phyloP scores from a whole-genome alignment of 2,797 vertebrate species.

The Trichosurus vulpecula region DNA sequence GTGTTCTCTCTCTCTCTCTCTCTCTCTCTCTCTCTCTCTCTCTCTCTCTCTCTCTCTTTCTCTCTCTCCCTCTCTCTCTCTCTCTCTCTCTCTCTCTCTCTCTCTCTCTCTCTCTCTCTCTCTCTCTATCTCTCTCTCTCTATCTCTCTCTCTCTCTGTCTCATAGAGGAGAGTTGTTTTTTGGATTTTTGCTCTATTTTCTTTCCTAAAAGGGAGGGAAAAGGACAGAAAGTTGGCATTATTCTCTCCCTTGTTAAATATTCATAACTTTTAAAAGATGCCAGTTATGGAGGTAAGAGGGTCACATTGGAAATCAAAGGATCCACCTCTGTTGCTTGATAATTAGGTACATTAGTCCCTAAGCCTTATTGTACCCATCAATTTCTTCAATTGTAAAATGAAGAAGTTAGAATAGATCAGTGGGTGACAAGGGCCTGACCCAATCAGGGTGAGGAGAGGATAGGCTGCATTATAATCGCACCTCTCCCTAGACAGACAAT shows the following conservation, averaged over 20 bases:
- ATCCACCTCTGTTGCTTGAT: neutral
- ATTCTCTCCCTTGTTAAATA: neutral
- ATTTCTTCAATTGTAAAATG: neutral
- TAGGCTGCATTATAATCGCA: neutral
- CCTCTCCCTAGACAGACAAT: neutral
- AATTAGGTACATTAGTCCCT: neutral
- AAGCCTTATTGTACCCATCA: accelerated
- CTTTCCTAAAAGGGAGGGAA: neutral
- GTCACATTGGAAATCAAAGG: neutral
- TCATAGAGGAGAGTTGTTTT: too few species aligned
- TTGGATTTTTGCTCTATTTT: neutral
- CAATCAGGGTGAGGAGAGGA: neutral
- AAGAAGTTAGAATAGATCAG: neutral
- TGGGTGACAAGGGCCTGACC: neutral
- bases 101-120: neutral
- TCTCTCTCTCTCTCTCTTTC: too few species aligned
- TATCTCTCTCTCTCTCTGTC: too few species aligned
- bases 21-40: neutral
- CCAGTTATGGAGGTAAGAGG: neutral
- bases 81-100: too few species aligned
- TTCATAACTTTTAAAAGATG: neutral
- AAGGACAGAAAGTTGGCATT: neutral
- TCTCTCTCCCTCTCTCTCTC: too few species aligned
- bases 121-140: neutral
- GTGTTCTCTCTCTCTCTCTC: too few species aligned